Base-by-base conservation (phyloP, 1,140 invertebrate genomes). In the Plectus sambesii region DNA sequence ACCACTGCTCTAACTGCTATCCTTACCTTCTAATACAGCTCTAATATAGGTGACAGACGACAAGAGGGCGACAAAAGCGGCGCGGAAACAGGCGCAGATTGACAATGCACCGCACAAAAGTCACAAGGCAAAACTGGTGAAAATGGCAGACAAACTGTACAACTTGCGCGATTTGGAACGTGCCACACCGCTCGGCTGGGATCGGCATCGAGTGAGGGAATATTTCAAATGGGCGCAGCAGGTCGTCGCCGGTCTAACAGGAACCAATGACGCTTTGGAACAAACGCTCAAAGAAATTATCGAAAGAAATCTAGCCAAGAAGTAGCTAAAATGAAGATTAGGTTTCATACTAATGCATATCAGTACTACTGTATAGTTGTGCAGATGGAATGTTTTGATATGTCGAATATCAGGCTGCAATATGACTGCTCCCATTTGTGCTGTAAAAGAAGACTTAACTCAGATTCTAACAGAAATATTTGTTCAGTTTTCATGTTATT, bases 61-160 rank as follows among this genome's bases (percentile, higher is more conserved):
- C 61, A 87, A 87, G 70, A 68, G 51, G 3, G 67, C 85, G 35
- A 69, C 79, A 0, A 81, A 80, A 58, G 47, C 63, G 23, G 75
- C 79, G 51, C 68, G 84, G 29, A 87, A 87, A 69, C 62, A 70
- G n/a, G 60, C 72, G 2, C 82, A 86, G 71, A 80, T 88, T 49
- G 71, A 72, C 22, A 72, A 83, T 67, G 81, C 82, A 4, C 58
- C 74, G 1, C 60, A 65, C 1, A 60, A 67, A 1, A 79, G 75
- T 53, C 42, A 69, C 20, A 49, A 60, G 41, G 85, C 84, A 0
- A 86, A 86, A 69, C 69, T 87, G 2, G 80, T 89, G 0, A 83
- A 82, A 70, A 67, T 88, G 50, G 84, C 84, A 1, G 85, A 88
- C 69, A 87, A 87, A 69, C 70, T 88, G 42, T 84, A 87, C 66